Percentiles rank a stretch among this genome's conserved stretches.
Conservation (phyloP, 2,797 vertebrate genomes). For the Sebastes minor region DNA sequence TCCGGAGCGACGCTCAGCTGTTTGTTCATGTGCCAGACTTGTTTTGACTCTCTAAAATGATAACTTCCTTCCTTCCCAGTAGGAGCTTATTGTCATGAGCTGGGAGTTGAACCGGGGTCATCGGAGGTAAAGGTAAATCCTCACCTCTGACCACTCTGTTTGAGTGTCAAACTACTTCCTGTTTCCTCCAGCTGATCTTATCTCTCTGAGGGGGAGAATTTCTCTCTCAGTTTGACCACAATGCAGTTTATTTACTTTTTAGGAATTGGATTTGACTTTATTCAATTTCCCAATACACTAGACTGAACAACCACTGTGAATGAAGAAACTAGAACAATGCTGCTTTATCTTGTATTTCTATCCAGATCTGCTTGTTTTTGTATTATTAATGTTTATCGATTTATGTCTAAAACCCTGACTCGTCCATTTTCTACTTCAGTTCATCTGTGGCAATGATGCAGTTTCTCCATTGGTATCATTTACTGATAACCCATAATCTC, state of each 20-base stretch:
- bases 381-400: too few relatives aligned
- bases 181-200: constrained; percentile 33
- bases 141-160: neutral
- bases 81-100: neutral
- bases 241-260: neutral
- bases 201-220: neutral
- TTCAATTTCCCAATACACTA: too few relatives aligned
- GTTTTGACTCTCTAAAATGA: constrained; percentile 24
- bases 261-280: neutral
- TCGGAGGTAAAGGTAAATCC: constrained; percentile 4
- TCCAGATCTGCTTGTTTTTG: neutral
- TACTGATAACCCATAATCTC: neutral
- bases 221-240: neutral
- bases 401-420: neutral
- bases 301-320: neutral
- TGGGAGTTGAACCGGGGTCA: neutral
- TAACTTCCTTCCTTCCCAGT: constrained; percentile 33
- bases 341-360: neutral
- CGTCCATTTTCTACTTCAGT: neutral
- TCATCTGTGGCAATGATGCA: neutral
- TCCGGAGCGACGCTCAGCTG: neutral
- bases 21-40: constrained; percentile 17
- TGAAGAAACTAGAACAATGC: neutral
- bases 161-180: constrained; percentile 44
- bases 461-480: neutral